These are phyloP conservation scores for Petrocephalus sullivani DNA, from an alignment of 2,797 vertebrate genomes.

Conservation along the genomic window DNA sequence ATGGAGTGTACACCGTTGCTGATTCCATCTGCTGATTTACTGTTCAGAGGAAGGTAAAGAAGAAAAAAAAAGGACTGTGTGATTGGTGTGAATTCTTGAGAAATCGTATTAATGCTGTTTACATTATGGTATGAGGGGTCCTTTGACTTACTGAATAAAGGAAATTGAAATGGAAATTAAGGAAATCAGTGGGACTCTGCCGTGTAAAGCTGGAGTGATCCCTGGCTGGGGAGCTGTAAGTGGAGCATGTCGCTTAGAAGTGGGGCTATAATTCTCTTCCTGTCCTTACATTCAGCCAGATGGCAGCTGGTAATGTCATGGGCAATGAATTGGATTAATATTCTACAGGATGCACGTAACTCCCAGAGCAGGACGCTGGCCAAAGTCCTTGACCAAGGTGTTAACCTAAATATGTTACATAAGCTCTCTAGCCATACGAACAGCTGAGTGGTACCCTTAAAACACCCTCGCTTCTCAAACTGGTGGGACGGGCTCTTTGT, in stretches of 20 bases:
- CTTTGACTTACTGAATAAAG: constrained; percentile 43
- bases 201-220: background rate
- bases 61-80: constrained; percentile 35
- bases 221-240: constrained; percentile 33
- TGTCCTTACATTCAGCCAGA: constrained; percentile 47
- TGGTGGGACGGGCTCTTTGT: background rate
- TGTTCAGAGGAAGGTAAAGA: constrained; percentile 49
- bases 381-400: constrained; percentile 11
- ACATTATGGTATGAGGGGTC: constrained; percentile 62
- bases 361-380: constrained; percentile 24
- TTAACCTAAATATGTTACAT: background rate
- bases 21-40: constrained; percentile 65
- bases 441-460: background rate
- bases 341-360: constrained; percentile 21
- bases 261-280: constrained; percentile 64
- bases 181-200: constrained; percentile 18
- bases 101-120: constrained; percentile 57
- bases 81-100: constrained; percentile 44
- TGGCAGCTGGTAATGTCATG: background rate
- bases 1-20: constrained; percentile 70
- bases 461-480: background rate
- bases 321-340: background rate
- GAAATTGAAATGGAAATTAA: constrained; percentile 12
- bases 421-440: background rate
- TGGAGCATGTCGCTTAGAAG: constrained; percentile 72